These are phyloP conservation scores for Brachyhypopomus occidentalis DNA, from an alignment of 2,113 vertebrate genomes.

Conservation along the genomic window DNA sequence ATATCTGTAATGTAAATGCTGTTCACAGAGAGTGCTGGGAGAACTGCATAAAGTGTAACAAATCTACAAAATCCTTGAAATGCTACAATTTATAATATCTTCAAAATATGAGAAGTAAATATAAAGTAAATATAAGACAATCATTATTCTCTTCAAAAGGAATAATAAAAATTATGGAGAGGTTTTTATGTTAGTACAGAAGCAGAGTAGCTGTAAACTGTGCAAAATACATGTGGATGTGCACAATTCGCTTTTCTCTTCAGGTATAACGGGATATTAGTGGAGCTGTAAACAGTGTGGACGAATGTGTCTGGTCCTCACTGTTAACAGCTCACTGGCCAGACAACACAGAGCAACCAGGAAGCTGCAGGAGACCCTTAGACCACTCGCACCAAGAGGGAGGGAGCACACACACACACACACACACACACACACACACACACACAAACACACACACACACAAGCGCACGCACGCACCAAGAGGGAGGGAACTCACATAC, in stretches of 20 bases:
- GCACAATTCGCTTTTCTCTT: neutral
- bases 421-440: no score
- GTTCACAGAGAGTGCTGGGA: no score
- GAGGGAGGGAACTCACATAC: no score
- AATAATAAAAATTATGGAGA: neutral
- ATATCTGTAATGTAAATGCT: no score
- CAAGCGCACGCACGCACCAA: no score
- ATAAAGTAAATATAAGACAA: neutral
- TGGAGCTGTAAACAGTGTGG: neutral
- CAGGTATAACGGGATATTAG: neutral
- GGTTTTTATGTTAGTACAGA: neutral
- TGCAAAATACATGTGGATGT: neutral
- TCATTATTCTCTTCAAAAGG: no score
- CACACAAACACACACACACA: no score
- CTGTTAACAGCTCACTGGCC: constrained; percentile 11
- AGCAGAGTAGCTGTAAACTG: neutral
- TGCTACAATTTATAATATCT: no score
- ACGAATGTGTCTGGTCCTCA: neutral
- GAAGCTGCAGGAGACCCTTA: constrained; percentile 52
- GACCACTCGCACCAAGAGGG: constrained; percentile 69
- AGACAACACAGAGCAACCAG: constrained; percentile 2
- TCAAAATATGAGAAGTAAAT: neutral
- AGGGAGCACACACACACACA: no score
- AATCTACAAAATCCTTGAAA: no score
- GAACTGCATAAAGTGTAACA: no score